Conservation (phyloP, 1,140 invertebrate genomes). For the Zelostemma sp. region DNA sequence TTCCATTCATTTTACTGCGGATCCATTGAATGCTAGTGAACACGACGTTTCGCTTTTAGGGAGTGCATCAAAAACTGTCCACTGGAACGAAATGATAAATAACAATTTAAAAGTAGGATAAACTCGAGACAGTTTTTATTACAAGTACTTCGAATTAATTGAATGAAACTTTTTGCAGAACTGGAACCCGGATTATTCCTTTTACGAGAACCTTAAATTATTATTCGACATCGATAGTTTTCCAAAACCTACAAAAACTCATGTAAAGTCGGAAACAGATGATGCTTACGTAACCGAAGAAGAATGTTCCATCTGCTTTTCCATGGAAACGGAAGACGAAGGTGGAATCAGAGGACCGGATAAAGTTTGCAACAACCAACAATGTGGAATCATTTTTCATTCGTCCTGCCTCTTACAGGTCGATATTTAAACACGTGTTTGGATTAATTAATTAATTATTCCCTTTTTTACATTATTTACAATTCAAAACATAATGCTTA, state of each 20-base stretch:
- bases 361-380: constrained; percentile 62
- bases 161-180: too few relatives aligned
- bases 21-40: constrained; percentile 51
- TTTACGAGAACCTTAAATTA: constrained; percentile 57
- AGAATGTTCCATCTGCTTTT: constrained; percentile 69
- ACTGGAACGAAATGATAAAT: constrained; percentile 47
- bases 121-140: too few relatives aligned
- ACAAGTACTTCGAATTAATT: too few relatives aligned
- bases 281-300: constrained; percentile 51
- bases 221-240: constrained; percentile 58
- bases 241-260: constrained; percentile 36
- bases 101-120: neutral
- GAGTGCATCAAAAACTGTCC: constrained; percentile 53
- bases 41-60: constrained; percentile 63
- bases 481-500: constrained; percentile 14
- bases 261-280: constrained; percentile 8
- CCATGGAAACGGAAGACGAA: constrained; percentile 49
- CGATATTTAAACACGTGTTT: too few relatives aligned
- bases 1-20: constrained; percentile 58
- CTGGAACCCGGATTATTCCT: constrained; percentile 51
- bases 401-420: constrained; percentile 60
- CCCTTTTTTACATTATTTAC: too few relatives aligned
- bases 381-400: constrained; percentile 62
- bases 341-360: constrained; percentile 50
- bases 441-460: too few relatives aligned